phyloP scores from a whole-genome alignment of 2,797 vertebrate genomes.

The Rhynchonycteris naso region DNA sequence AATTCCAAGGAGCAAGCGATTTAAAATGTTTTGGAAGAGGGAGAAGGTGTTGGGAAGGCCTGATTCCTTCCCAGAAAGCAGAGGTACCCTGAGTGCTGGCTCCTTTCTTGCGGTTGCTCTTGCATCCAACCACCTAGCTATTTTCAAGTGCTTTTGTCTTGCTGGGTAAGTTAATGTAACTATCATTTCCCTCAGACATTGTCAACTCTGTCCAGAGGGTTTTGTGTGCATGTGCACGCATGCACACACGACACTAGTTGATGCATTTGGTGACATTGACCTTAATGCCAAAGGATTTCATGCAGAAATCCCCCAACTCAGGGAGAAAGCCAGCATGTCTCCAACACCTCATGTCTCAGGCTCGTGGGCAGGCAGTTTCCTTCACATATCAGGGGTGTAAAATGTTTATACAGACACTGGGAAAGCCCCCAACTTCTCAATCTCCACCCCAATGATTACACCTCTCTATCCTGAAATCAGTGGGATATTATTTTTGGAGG shows the following conservation, averaged over 20 bases:
- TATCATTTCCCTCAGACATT: accelerated
- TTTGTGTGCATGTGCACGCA: accelerated
- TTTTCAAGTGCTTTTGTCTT: not conserved
- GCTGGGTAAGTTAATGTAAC: accelerated
- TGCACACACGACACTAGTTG: no score
- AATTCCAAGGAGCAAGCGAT: not conserved
- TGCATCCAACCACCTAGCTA: accelerated
- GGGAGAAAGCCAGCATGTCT: not conserved
- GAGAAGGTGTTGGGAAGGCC: not conserved
- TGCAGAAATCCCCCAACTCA: not conserved
- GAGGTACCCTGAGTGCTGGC: not conserved
- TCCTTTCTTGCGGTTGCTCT: accelerated
- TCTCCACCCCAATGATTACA: not conserved
- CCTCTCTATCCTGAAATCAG: not conserved
- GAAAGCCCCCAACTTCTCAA: not conserved
- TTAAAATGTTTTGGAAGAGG: not conserved
- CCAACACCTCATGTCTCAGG: not conserved
- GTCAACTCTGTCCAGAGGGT: not conserved
- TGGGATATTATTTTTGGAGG: not conserved
- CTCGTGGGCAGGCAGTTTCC: accelerated
- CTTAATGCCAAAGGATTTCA: not conserved
- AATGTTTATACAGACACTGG: accelerated
- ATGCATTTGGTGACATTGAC: not conserved
- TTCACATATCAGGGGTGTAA: not conserved
- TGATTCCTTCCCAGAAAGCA: not conserved